A percentile compares a stretch with the other conserved stretches of the same genome.
These are phyloP conservation scores for Actinostola sp. DNA, from an alignment of 92 coral and sea anemone species.

Conservation along the genomic window DNA sequence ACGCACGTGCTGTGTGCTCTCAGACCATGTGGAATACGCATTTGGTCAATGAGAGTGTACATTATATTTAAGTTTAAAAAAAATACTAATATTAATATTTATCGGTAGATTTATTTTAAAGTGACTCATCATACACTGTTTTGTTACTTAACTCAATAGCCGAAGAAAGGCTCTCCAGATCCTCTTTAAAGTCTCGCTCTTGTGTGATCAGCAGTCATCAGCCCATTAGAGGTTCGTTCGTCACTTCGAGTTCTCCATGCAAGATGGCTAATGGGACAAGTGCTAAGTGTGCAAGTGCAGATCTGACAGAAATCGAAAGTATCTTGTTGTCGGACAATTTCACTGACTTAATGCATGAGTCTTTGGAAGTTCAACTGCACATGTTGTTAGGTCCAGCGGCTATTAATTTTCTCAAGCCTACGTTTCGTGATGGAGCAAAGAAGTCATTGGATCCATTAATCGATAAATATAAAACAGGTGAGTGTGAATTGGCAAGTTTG, in stretches of 20 bases:
- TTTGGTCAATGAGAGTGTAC: too few species aligned
- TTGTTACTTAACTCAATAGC: conserved; percentile 47
- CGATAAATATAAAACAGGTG: conserved; percentile 17
- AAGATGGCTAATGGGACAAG: conserved; percentile 15
- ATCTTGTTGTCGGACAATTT: conserved; percentile 70
- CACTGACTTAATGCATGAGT: conserved; percentile 69
- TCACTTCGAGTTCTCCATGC: conserved; percentile 4
- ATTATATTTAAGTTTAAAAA: too few species aligned
- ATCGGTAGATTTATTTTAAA: too few species aligned
- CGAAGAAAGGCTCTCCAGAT: conserved; percentile 46
- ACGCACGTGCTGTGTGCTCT: too few species aligned
- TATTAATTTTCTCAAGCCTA: conserved; percentile 77
- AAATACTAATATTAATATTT: too few species aligned
- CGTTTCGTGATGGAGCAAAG: conserved; percentile 89
- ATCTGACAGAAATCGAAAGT: conserved; percentile 32
- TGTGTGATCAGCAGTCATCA: conserved; percentile 79
- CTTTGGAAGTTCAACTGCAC: conserved; percentile 82
- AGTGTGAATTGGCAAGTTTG: too few species aligned
- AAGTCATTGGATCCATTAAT: conserved; percentile 78
- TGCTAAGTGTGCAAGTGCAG: conserved; percentile 31
- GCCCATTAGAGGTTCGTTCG: conserved; percentile 40
- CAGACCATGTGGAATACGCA: too few species aligned
- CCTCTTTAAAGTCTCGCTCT: conserved; percentile 61
- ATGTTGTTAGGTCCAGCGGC: conserved; percentile 72
- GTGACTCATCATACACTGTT: too few species aligned